Evolutionary conservation across 2,113 vertebrate genomes (phyloP), one percentile per base, ranked within the genome.

Genomic region (Eleginops maclovinus): DNA sequence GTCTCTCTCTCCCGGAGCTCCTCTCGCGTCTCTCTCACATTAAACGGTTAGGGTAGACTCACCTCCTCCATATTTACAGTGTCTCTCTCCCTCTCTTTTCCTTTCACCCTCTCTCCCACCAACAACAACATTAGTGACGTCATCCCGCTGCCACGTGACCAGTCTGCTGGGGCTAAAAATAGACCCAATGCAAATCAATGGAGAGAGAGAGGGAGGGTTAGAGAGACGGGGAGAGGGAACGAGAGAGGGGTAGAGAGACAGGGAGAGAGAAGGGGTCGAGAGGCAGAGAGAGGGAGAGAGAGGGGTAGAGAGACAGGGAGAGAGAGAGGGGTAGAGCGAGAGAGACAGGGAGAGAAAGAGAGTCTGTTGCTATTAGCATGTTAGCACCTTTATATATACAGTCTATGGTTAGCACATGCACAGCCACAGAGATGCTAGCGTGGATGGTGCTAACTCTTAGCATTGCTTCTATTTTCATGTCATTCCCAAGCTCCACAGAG

Each of bases 41-140:
- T 53, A 62, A 75, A 83, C 72, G 46, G 63, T 31, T 60, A 31
- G 31, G 31, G 4, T 31, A 31, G 7, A 31, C 83, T 77, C 16
- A 51, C 76, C 79, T 78, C 84, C 88, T 89, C 85, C 90, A 91
- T 91, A 76, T 92, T 90, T 88, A 89, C 92, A 76, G 80, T n/a
- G n/a, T 83, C 50, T 59, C 68, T 51, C 63, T 64, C 66, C 26
- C 44, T 31, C 58, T 21, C 55, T 54, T 22, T 43, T 74, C 36
- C 82, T n/a, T 68, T 73, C 77, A 54, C 61, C 44, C 82, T 24
- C 47, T 59, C 83, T 66, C 31, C 86, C 86, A 90, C 84, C 86
- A 88, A 88, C 91, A 91, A 91, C 92, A 92, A 93, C 89, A 92
- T 88, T 89, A 91, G 77, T 91, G 87, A 92, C 89, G 90, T 90